These are phyloP conservation scores for Agrotis segetum DNA, from an alignment of 2,888 invertebrate species.

Conservation along the genomic window DNA sequence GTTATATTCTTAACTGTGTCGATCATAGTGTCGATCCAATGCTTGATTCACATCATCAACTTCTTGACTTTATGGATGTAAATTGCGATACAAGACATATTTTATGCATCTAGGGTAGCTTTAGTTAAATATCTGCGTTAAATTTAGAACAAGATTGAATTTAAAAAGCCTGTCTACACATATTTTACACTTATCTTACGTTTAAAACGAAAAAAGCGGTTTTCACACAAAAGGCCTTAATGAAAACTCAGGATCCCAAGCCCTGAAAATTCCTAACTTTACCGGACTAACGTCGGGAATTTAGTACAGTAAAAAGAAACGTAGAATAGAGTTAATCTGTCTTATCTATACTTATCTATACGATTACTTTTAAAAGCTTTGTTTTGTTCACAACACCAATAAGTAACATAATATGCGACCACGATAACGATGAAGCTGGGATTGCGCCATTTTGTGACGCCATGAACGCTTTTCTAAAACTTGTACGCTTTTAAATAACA, in stretches of 20 bases:
- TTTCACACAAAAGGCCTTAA: constrained; percentile 15
- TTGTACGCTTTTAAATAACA: too few species aligned
- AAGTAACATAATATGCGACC: background rate
- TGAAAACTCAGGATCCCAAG: background rate
- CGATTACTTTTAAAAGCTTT: constrained; percentile 22
- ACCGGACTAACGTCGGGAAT: background rate
- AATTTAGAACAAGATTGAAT: background rate
- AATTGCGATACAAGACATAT: too few species aligned
- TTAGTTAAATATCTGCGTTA: too few species aligned
- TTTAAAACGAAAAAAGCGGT: background rate
- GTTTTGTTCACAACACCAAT: constrained; percentile 10
- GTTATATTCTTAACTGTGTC: too few species aligned
- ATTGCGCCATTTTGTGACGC: too few species aligned
- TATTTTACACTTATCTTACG: background rate
- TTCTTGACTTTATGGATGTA: too few species aligned
- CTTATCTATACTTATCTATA: background rate
- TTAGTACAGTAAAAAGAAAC: background rate
- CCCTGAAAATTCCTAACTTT: constrained; percentile 2
- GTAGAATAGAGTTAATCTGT: background rate
- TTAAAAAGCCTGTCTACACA: background rate
- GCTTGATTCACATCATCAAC: too few species aligned
- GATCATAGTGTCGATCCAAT: too few species aligned
- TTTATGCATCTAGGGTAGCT: too few species aligned
- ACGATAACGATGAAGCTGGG: too few species aligned
- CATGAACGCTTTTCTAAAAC: too few species aligned